A percentile compares a stretch with the other conserved stretches of the same genome.
phyloP scores from a whole-genome alignment of 2,797 vertebrate genomes.

The Periparus ater region DNA sequence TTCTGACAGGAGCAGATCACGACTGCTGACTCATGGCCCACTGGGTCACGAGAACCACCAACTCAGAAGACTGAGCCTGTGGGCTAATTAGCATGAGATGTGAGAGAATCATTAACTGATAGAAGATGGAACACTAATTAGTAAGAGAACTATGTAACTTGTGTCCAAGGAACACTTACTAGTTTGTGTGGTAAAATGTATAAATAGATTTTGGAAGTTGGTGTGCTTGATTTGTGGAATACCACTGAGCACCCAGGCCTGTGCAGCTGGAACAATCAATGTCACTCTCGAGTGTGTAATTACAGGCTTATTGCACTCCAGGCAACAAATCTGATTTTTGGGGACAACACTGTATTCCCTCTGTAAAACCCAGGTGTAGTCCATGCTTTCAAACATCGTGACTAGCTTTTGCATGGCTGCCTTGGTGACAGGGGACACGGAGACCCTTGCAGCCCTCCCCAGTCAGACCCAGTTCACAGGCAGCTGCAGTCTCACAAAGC shows the following conservation, averaged over 20 bases:
- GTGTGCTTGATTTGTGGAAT: neutral
- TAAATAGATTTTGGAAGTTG: neutral
- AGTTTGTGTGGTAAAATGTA: neutral
- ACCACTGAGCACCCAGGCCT: neutral
- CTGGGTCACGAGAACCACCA: accelerated
- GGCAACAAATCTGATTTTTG: neutral
- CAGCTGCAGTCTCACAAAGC: neutral
- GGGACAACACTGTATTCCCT: neutral
- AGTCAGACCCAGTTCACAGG: neutral
- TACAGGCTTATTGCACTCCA: neutral
- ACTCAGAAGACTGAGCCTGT: neutral
- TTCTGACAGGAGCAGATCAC: neutral
- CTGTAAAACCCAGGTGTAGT: neutral
- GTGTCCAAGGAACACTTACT: neutral
- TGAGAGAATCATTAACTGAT: neutral
- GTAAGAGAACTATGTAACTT: neutral
- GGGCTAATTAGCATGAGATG: neutral
- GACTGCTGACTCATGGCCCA: neutral
- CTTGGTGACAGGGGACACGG: neutral
- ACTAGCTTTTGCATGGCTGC: neutral
- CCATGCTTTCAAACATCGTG: neutral
- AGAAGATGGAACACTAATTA: neutral
- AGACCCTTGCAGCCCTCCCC: neutral
- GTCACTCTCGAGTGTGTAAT: neutral
- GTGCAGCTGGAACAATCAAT: neutral